phyloP scores from a whole-genome alignment of 2,113 vertebrate genomes.

The Theristicus caerulescens region DNA sequence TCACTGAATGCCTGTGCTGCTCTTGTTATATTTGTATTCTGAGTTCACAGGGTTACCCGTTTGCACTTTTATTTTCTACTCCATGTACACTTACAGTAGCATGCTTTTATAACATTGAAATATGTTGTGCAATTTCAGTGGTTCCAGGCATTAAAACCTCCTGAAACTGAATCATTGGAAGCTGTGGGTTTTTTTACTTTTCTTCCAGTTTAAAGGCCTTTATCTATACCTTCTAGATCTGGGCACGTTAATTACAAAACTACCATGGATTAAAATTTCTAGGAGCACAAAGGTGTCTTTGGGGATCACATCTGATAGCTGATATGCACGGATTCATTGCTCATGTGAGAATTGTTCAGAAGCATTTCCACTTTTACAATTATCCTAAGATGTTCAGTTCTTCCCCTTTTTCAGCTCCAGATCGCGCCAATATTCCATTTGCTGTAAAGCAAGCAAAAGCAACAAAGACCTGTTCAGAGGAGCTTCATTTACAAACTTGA shows the following conservation, averaged over 20 bases:
- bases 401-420: not conserved
- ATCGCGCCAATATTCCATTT: not conserved
- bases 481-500: not conserved
- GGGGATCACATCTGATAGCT: not conserved
- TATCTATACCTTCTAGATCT: not conserved
- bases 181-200: not conserved
- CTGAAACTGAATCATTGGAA: not conserved
- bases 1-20: not conserved
- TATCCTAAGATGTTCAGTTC: not conserved
- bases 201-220: not conserved
- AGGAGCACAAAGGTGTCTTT: not conserved
- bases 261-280: not conserved
- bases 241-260: not conserved
- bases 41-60: not conserved
- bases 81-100: not conserved
- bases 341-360: not conserved
- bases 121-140: not conserved
- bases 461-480: not conserved
- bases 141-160: not conserved
- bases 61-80: not conserved
- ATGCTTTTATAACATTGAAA: not conserved
- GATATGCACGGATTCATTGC: not conserved
- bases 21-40: not conserved
- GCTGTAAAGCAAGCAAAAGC: not conserved
- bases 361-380: not conserved